Percentiles rank a stretch among this genome's conserved stretches.
These are phyloP conservation scores for Xenopus petersii DNA, from an alignment of 2,797 vertebrate genomes.

Conservation along the genomic window DNA sequence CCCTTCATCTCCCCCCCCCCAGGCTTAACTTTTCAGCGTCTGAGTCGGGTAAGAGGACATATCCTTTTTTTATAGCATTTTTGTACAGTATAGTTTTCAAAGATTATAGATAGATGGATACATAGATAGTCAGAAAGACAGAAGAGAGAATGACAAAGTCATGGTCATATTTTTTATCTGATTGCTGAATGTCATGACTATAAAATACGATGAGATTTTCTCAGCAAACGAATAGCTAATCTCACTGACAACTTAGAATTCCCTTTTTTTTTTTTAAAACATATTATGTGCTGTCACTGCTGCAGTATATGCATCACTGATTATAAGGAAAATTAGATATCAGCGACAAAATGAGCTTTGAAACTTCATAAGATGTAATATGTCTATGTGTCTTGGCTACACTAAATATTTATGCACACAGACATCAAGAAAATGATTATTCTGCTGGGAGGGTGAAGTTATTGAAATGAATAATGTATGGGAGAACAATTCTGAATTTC, in stretches of 20 bases:
- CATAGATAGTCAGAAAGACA: no score
- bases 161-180: neutral
- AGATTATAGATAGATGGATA: no score
- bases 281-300: conserved; percentile 14
- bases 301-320: conserved; percentile 19
- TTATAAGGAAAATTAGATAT: conserved; percentile 16
- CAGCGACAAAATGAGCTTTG: conserved; percentile 12
- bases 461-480: conserved; percentile 42
- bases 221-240: neutral
- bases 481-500: conserved; percentile 27
- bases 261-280: neutral
- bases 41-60: no score
- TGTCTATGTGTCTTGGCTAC: conserved; percentile 28
- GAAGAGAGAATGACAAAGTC: no score
- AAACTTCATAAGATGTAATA: conserved; percentile 23
- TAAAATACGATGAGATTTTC: neutral
- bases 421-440: conserved; percentile 31
- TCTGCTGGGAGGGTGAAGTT: conserved; percentile 26
- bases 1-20: no score
- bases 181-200: neutral
- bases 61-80: no score
- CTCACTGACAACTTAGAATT: neutral
- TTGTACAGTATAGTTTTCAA: no score
- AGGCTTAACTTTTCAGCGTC: no score
- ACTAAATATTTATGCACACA: conserved; percentile 39